Base-by-base conservation (phyloP, 1,140 invertebrate genomes). In the Aphelenchoides avenae region DNA sequence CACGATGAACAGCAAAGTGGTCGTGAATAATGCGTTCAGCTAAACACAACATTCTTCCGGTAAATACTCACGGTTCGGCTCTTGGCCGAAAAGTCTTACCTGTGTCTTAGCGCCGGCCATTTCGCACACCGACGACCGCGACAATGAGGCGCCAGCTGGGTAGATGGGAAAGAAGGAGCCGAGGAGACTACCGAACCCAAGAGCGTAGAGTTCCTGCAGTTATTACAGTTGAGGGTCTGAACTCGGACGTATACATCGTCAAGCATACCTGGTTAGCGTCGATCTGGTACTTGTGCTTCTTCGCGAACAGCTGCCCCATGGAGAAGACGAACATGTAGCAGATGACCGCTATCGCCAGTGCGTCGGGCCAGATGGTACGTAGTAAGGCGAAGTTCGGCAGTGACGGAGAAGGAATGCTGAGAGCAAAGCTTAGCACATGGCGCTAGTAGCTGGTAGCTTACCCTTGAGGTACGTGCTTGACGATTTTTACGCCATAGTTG, bases 291-390 rank as follows among this genome's bases (percentile, higher is more conserved):
- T 79, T 78, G 69, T 84, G 78, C 64, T 82, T 82, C 48, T 80
- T 81, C 20, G 83, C 81, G 50, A 83, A 79, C 33, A 83, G 74
- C 67, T 84, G 83, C 4, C 78, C 80, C 78, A 84, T 78, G 13
- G 83, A 84, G 22, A 84, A 76, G 26, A 80, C 80, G 39, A 84
- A 79, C 44, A 82, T 82, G 73, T 80, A 84, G 4, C 79, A 77
- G 39, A 84, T 81, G 48, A 84, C 77, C 13, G 80, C 77, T 22
- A 84, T 77, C 18, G 79, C 77, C 53, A 83, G 70, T 30, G 70
- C 73, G 52, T 80, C 75, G 7, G 43, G 30, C 30, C 76, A 42
- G 4, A 81, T 47, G 27, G 39, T 6, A 0, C 59, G 63, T 6
- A 79, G 27, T 7, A 81, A 24, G 37, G 62, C 43, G 22, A 79